These are phyloP conservation scores for Saccopteryx bilineata DNA, from an alignment of 2,113 vertebrate species.

Conservation along the genomic window DNA sequence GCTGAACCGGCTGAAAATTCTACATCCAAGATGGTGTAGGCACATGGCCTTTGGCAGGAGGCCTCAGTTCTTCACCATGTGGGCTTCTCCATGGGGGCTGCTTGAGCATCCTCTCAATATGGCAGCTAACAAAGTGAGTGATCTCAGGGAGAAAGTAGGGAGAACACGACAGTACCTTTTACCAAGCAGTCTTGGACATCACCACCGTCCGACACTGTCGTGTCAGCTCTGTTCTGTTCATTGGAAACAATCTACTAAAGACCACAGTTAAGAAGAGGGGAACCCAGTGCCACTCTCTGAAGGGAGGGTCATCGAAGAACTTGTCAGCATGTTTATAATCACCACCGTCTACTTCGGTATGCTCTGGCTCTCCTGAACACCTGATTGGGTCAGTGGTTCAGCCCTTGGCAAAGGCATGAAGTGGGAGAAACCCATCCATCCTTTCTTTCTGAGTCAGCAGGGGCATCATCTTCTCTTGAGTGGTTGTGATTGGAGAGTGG, in stretches of 20 bases:
- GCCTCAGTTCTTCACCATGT: background rate
- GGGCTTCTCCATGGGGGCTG: background rate
- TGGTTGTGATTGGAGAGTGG: background rate
- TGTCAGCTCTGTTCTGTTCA: rapidly evolving
- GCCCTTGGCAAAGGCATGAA: background rate
- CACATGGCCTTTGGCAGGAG: background rate
- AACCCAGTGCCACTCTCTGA: rapidly evolving
- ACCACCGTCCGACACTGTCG: rapidly evolving
- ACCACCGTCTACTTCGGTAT: rapidly evolving
- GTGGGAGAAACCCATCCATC: background rate
- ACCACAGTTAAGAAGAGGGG: background rate
- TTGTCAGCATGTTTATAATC: no score
- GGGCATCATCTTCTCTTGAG: background rate
- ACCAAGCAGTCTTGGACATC: background rate
- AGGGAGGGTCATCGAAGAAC: background rate
- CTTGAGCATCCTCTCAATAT: background rate
- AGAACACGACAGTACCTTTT: no score
- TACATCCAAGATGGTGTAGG: rapidly evolving
- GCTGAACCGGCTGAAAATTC: background rate
- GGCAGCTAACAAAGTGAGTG: background rate
- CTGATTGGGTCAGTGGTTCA: background rate
- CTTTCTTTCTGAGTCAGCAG: background rate
- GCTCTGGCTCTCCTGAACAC: background rate
- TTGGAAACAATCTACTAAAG: background rate
- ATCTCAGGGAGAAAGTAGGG: background rate